Evolutionary conservation across 2,797 vertebrate genomes (phyloP).

Genomic region (Bradypodion ventrale): DNA sequence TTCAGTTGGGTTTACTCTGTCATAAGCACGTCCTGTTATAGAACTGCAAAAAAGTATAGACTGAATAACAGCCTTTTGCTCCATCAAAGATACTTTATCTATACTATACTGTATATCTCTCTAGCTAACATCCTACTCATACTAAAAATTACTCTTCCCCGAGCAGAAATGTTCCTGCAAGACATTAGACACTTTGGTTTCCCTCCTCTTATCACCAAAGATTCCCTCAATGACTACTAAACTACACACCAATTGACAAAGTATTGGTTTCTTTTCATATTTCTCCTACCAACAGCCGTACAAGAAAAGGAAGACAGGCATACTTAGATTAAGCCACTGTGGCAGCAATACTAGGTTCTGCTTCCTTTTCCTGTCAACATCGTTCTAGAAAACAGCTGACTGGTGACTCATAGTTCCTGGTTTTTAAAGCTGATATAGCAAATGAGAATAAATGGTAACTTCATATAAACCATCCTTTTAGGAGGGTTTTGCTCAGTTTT

Average conservation of each 20-base stretch:
- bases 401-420: background rate
- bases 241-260: background rate
- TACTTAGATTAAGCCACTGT: too few relatives aligned
- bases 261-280: background rate
- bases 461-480: background rate
- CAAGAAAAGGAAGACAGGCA: background rate
- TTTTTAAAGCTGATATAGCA: background rate
- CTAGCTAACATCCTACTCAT: background rate
- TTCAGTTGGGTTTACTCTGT: background rate
- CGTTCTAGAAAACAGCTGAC: background rate
- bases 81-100: background rate
- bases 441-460: background rate
- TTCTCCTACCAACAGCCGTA: background rate
- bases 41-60: background rate
- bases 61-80: background rate
- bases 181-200: background rate
- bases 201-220: background rate
- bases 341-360: background rate
- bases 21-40: background rate
- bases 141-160: background rate
- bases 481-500: background rate
- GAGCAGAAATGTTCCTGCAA: background rate
- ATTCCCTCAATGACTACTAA: background rate
- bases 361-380: slow-evolving; percentile 22
- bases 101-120: too few relatives aligned